Evolutionary conservation across 2,888 invertebrate genomes (phyloP), one percentile per base, ranked within the genome.

Genomic region (Caenorhabditis panamensis): DNA sequence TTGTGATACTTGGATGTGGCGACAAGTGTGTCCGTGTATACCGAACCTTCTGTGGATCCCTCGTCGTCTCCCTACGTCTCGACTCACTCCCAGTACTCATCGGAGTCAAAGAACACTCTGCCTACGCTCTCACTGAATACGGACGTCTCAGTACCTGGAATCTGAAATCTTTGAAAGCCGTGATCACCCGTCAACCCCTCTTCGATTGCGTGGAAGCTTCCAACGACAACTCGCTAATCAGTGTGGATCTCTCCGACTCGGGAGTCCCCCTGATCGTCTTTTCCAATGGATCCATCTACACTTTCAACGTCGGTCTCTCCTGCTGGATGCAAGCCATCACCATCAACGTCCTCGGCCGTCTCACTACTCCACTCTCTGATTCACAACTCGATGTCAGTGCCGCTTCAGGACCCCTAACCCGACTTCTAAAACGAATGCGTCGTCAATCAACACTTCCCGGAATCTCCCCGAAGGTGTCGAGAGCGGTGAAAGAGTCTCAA

Each of bases 61-160:
- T 66, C 11, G 31, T 64, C 8, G 44, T 71, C 18, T 76, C 67
- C 9, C 79, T 83, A 2, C 79, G 69, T 13, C 69, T 85, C n/a
- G 85, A 83, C 49, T 78, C 85, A 0, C 53, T 79, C 5, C 82
- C 83, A 13, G 83, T 83, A 2, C 56, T 77, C 1, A 63, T 85
- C 9, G 83, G 85, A 44, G 41, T 85, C 8, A 69, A 73, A 36
- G 83, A 80, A 24, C 62, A 82, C n/a, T 66, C 77, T n/a, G 69
- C 72, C 3, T 83, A 68, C 51, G 83, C 71, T 5, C 51, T 85
- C 18, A 85, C 85, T 1, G 80, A 83, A 22, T 79, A 63, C 36
- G 83, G 82, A 49, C 73, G 72, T 18, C 64, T 85, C 24, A 68
- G 62, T 47, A 82, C 83, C 11, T 85, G 85, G 85, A 79, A 62